Percentiles rank a stretch among this genome's conserved stretches.
Evolutionary conservation across 2,113 vertebrate genomes (phyloP).

Genomic region (Carlito syrichta): DNA sequence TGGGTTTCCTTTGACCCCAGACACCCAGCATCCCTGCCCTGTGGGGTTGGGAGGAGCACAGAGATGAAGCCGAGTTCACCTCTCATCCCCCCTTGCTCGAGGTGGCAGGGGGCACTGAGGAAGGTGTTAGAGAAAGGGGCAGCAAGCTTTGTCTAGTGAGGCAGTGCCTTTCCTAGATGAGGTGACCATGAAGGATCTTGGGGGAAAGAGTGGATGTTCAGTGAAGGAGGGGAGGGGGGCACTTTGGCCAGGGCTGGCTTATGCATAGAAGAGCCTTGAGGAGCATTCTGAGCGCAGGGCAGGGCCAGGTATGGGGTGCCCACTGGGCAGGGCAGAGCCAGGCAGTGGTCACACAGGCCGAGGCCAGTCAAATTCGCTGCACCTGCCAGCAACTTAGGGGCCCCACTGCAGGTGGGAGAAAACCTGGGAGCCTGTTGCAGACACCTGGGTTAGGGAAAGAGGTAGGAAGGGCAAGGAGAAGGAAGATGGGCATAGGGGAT

Average conservation of each 20-base stretch:
- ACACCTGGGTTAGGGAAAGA: background rate
- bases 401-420: background rate
- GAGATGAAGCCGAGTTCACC: background rate
- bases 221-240: background rate
- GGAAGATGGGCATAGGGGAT: rapidly evolving
- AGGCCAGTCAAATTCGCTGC: too few relatives aligned
- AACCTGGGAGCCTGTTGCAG: background rate
- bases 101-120: background rate
- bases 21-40: background rate
- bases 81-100: background rate
- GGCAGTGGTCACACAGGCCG: background rate
- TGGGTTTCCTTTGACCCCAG: background rate
- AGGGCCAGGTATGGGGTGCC: background rate
- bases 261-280: too few relatives aligned
- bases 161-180: background rate
- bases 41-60: background rate
- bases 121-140: too few relatives aligned
- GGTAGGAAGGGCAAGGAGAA: background rate
- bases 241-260: rapidly evolving
- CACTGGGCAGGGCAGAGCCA: background rate
- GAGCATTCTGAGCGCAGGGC: background rate
- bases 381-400: background rate
- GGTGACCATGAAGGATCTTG: too few relatives aligned
- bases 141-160: background rate
- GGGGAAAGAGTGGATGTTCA: background rate